phyloP scores from a whole-genome alignment of 2,888 invertebrate genomes.

The Noctua janthina region DNA sequence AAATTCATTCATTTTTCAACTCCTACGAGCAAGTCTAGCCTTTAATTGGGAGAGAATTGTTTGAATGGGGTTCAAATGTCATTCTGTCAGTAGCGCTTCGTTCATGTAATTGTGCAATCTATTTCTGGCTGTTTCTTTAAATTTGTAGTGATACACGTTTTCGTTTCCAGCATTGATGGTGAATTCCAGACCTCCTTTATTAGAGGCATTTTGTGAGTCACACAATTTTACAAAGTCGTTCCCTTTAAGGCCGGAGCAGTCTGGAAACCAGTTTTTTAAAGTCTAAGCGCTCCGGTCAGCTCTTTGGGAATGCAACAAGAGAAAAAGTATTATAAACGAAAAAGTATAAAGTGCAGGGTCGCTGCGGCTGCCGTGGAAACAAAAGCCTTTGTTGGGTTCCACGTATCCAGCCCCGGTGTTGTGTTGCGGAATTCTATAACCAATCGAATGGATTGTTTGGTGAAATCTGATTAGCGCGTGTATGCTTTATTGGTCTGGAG shows the following conservation, averaged over 20 bases:
- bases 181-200: slow-evolving; percentile 48
- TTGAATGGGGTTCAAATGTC: slow-evolving; percentile 57
- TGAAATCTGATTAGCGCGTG: slow-evolving; percentile 82
- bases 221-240: slow-evolving; percentile 71
- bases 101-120: slow-evolving; percentile 50
- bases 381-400: slow-evolving; percentile 90
- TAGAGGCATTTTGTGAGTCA: slow-evolving; percentile 64
- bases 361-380: slow-evolving; percentile 77
- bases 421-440: slow-evolving; percentile 87
- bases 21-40: slow-evolving; percentile 50
- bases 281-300: slow-evolving; percentile 84
- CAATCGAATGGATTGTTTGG: slow-evolving; percentile 82
- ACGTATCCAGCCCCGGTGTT: slow-evolving; percentile 84
- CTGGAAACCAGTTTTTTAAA: slow-evolving; percentile 81
- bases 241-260: slow-evolving; percentile 64
- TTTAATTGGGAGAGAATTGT: slow-evolving; percentile 58
- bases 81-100: slow-evolving; percentile 43
- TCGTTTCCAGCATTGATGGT: slow-evolving; percentile 3
- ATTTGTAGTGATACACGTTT: slow-evolving; percentile 4
- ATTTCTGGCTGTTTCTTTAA: slow-evolving; percentile 31
- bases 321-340: slow-evolving; percentile 80
- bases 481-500: slow-evolving; percentile 67
- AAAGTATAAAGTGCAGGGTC: slow-evolving; percentile 65
- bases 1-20: slow-evolving; percentile 63
- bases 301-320: slow-evolving; percentile 86